Evolutionary conservation across 2,888 invertebrate genomes (phyloP).

Genomic region (Tachina fera): DNA sequence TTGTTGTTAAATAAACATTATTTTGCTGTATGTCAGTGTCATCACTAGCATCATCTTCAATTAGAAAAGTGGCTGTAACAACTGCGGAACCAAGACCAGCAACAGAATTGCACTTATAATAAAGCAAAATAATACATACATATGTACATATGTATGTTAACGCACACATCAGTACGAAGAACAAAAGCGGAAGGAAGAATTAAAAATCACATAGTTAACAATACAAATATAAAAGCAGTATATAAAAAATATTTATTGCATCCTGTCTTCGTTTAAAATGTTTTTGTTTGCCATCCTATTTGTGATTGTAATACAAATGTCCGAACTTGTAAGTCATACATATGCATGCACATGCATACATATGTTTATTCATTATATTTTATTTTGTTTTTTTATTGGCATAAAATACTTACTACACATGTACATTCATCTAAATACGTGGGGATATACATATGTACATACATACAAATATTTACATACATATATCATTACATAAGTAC

Average conservation of each 20-base stretch:
- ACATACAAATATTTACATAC: too few relatives aligned
- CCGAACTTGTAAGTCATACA: slow-evolving; percentile 65
- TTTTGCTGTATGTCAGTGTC: slow-evolving; percentile 62
- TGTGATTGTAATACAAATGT: slow-evolving; percentile 63
- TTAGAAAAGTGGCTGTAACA: slow-evolving; percentile 28
- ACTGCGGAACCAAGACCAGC: slow-evolving; percentile 18
- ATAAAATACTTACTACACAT: neutral
- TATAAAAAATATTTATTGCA: slow-evolving; percentile 35
- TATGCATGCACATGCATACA: neutral
- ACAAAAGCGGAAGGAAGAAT: slow-evolving; percentile 7
- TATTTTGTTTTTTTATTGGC: neutral
- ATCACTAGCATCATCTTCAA: slow-evolving; percentile 50
- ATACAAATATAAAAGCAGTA: slow-evolving; percentile 25
- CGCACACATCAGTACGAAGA: neutral
- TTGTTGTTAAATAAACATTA: slow-evolving; percentile 48
- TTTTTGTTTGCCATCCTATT: slow-evolving; percentile 36
- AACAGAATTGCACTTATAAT: slow-evolving; percentile 14
- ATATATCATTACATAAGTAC: slow-evolving; percentile 9
- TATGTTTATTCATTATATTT: neutral
- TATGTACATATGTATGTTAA: neutral
- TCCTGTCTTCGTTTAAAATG: slow-evolving; percentile 54
- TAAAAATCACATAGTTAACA: slow-evolving; percentile 15
- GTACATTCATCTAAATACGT: neutral
- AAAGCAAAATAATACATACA: neutral
- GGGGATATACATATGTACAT: neutral